Base-by-base conservation (phyloP, 2,797 vertebrate species). In the Xyrichtys novacula region DNA sequence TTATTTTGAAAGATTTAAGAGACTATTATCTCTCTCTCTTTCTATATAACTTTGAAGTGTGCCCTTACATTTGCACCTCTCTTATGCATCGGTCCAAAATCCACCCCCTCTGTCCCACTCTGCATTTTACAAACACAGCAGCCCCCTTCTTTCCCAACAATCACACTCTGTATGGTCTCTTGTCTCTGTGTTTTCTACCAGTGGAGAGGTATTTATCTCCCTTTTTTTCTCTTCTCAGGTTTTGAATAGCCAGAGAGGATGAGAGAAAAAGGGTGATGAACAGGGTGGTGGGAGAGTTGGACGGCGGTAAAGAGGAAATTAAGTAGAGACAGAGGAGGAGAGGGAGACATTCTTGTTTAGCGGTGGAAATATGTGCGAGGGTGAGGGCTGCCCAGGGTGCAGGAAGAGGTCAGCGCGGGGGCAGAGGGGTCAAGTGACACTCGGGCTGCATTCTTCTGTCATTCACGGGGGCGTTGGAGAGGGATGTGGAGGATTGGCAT, bases 401-500 rank as follows among this genome's bases (percentile, higher is more conserved):
- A 53, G 65, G 29, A 12, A n/a, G 74, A 85, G 90, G 91, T 94
- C 90, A 83, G 5, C 14, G 36, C 6, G 25, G 82, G 89, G 92
- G 75, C 84, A 86, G 46, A 50, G 53, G 74, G 92, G 91, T 94
- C 92, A 91, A 94, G 92, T 92, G 90, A 91, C 91, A 91, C 92
- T 93, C 86, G 67, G 69, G 56, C 71, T 65, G 65, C 77, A 85
- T 91, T 93, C 89, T 89, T 85, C 68, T 66, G 73, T 89, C 78
- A 74, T 77, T 79, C 79, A 61, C 31, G 32, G 53, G 28, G 23
- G 55, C 71, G 67, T 59, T 69, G 58, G 71, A 76, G 49, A 58
- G 63, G 66, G 16, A 38, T 75, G 78, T 81, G 80, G 76, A 72
- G 65, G 72, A 71, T 56, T 75, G 81, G 69, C 68, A 64, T 20